Evolutionary conservation across 2,113 vertebrate genomes (phyloP).

Genomic region (Ictalurus furcatus): DNA sequence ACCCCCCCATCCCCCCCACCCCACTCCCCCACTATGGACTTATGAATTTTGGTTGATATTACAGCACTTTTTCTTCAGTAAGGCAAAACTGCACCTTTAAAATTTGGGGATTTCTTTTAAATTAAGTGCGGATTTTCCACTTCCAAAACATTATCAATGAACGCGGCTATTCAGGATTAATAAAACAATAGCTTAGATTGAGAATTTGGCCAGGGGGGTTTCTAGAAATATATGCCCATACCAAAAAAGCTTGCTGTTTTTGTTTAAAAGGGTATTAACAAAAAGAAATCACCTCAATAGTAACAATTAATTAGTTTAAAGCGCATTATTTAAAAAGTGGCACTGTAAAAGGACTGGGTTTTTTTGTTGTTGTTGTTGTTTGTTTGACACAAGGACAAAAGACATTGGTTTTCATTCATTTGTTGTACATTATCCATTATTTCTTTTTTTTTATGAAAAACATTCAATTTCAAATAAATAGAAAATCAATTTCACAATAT

Average conservation of each 20-base stretch:
- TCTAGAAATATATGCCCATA: conserved; percentile 48
- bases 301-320: conserved; percentile 42
- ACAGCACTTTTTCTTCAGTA: conserved; percentile 9
- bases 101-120: not conserved
- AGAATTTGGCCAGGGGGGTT: not conserved
- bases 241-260: conserved; percentile 50
- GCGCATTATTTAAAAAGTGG: conserved; percentile 45
- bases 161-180: conserved; percentile 2
- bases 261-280: conserved; percentile 26
- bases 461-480: conserved; percentile 56
- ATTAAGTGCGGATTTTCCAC: not conserved
- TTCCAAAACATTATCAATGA: not conserved
- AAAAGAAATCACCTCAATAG: conserved; percentile 32
- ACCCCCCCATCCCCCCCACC: too few relatives aligned
- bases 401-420: conserved; percentile 34
- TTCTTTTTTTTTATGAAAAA: conserved; percentile 45
- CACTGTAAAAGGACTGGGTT: conserved; percentile 38
- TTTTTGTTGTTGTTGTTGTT: too few relatives aligned
- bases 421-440: conserved; percentile 21
- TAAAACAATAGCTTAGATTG: not conserved
- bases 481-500: conserved; percentile 50
- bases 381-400: conserved; percentile 38
- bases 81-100: not conserved
- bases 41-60: conserved; percentile 1
- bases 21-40: not conserved